Base-by-base conservation (phyloP, 2,797 vertebrate species). In the Parotocinclus haroldoi region DNA sequence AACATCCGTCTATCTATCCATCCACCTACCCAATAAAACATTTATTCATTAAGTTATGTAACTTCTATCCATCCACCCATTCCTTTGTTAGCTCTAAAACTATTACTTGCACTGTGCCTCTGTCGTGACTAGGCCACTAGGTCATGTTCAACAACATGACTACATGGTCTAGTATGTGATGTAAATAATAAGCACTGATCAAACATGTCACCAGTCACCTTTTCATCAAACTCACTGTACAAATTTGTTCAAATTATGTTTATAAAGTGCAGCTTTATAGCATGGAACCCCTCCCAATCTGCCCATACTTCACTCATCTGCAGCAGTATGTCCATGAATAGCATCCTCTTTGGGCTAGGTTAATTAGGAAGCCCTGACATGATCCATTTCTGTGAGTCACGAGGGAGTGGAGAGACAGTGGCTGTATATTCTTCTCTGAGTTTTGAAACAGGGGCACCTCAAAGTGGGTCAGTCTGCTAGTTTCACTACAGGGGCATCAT, bases 311-410 rank as follows among this genome's bases (percentile, higher is more conserved):
- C 50, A 55, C 14, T 12, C n/a, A 36, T 37, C 51, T 66, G 39
- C 50, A 62, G 45, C 57, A 53, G 39, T 18, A n/a, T 36, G 6
- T 42, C 63, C 57, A 61, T 19, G 48, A 69, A 61, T 74, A 67
- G 51, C 77, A 56, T 78, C 82, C 78, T 83, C 63, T 18, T 75
- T 75, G 87, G 85, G 56, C 59, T 36, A 72, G 67, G 83, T 86
- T 89, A 89, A 90, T 91, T 89, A 89, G 86, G 84, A 83, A 75
- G 75, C 75, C 72, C 81, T 81, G 81, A 85, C 83, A 81, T 77
- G 85, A 71, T 83, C 86, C 80, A 85, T 80, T 89, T 90, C 71
- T 79, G 73, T 46, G 50, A 74, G 73, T 83, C 88, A 84, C 86
- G 58, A 67, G 86, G 83, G 88, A 84, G 84, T 76, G 84, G 83